phyloP scores from a whole-genome alignment of 2,888 invertebrate species.

The Tachina fera region DNA sequence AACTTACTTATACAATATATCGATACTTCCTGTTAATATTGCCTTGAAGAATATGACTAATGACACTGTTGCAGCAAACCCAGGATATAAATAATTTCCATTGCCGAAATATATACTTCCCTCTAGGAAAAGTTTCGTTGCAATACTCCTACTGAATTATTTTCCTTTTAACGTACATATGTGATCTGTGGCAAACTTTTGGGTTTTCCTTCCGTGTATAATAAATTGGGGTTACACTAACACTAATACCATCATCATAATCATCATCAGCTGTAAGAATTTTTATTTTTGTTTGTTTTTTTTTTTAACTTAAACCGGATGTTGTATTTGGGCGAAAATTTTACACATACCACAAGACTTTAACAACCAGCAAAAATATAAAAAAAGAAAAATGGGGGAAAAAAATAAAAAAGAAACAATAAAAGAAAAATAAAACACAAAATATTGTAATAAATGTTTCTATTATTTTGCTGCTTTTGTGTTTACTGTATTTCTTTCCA shows the following conservation, averaged over 20 bases:
- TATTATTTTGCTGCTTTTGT: slow-evolving; percentile 17
- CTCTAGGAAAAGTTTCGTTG: background rate
- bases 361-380: background rate
- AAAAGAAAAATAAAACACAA: slow-evolving; percentile 9
- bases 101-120: background rate
- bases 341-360: slow-evolving; percentile 44
- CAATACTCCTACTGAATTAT: background rate
- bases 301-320: slow-evolving; percentile 62
- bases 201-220: slow-evolving; percentile 43
- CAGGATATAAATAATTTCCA: slow-evolving; percentile 37
- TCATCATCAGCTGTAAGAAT: slow-evolving; percentile 7
- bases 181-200: background rate
- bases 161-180: background rate
- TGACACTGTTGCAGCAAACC: background rate
- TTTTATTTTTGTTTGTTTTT: slow-evolving; percentile 6
- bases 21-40: too few relatives aligned
- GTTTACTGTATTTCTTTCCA: background rate
- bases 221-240: slow-evolving; percentile 33
- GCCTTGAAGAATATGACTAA: too few relatives aligned
- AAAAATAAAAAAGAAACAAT: slow-evolving; percentile 5
- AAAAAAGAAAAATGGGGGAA: background rate
- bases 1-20: too few relatives aligned
- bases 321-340: slow-evolving; percentile 55
- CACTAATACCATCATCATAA: background rate
- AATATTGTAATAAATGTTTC: slow-evolving; percentile 55